Evolutionary conservation across 2,888 invertebrate species (phyloP), one percentile per base, ranked within the genome.

Genomic region (Orchesella flavescens): DNA sequence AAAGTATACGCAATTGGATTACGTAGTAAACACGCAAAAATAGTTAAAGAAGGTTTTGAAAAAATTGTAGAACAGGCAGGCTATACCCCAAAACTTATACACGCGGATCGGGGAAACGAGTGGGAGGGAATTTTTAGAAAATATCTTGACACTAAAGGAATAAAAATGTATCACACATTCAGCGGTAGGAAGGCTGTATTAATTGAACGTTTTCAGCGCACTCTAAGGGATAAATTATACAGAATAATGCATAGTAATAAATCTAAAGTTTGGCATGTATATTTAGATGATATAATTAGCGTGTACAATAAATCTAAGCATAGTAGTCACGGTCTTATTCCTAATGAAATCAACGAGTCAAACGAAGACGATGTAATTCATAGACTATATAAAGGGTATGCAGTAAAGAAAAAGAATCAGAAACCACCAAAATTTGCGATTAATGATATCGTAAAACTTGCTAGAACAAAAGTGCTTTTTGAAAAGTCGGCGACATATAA

Each of bases 1-100:
- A 19, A 34, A 4, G 21, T 34, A 23, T 65, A 65, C 17, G 53
- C 23, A 0, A 7, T 34, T 4, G 34, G 34, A 2, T 34, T 34
- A 7, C 2, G 34, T 4, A 34, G 34, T 7, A 34, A 34, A 7
- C 34, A 34, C 7, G 34, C 34, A 34, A 34, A 34, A 7, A 15
- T 49, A 12, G 59, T 68, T 5, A 3, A 12, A 19, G 46, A 46
- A 0, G 80, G 66, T 10, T 80, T 80, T 46, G 24, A 73, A 19
- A 13, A 55, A n/a, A 53, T 80, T 7, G 57, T 80, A 4, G 24
- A 57, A 5, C 44, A 66, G 23, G 57, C 43, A 66, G 66, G 66
- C 2, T 66, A 53, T 15, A 13, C 21, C 1, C 57, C 57, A 12
- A 17, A 19, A 12, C 44, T 66, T 0, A 4, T 65, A 0, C 80